phyloP scores from a whole-genome alignment of 2,113 vertebrate genomes.

The Tretioscincus oriximinensis region DNA sequence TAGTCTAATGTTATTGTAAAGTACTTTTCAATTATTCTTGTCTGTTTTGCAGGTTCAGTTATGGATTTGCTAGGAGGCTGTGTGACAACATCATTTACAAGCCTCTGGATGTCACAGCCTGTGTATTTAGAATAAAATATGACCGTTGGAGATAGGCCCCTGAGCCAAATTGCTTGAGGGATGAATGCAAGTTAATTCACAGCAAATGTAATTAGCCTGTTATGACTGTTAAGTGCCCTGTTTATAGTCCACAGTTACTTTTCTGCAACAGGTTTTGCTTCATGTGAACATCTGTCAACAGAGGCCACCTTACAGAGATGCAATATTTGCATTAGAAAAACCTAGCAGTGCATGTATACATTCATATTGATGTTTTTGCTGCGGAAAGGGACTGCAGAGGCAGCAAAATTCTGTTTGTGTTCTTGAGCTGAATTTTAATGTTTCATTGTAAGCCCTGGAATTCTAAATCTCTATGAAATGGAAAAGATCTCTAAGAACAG shows the following conservation, averaged over 20 bases:
- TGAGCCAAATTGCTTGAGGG: neutral
- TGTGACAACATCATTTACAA: neutral
- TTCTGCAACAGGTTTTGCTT: neutral
- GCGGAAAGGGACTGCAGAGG: neutral
- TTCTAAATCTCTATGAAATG: neutral
- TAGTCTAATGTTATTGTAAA: neutral
- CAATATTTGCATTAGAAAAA: neutral
- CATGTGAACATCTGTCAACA: neutral
- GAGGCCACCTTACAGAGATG: neutral
- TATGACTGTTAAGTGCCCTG: neutral
- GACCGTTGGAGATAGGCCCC: neutral
- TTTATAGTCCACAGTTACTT: neutral
- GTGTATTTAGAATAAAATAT: constrained; percentile 6
- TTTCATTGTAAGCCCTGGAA: neutral
- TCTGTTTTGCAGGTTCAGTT: neutral
- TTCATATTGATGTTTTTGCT: constrained; percentile 5
- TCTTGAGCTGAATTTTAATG: constrained; percentile 1
- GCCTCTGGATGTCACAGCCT: neutral
- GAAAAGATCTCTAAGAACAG: neutral
- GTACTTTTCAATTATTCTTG: neutral
- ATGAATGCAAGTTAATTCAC: constrained; percentile 8
- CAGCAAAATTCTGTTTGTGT: constrained; percentile 4
- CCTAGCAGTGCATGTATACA: neutral
- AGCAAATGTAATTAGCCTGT: neutral
- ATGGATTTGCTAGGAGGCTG: neutral